phyloP scores from a whole-genome alignment of 1,140 invertebrate species.

The Penaeus japonicus region DNA sequence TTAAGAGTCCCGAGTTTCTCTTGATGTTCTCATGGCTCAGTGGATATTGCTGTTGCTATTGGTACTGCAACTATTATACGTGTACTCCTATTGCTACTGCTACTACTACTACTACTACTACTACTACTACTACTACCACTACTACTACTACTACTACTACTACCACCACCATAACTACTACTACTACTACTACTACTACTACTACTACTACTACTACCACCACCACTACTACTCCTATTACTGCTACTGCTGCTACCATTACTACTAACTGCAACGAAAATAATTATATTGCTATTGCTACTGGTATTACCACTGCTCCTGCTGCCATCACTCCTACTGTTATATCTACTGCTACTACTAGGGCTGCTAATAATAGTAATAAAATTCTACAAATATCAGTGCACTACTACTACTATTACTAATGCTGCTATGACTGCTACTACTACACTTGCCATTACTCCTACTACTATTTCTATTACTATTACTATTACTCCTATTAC shows the following conservation, averaged over 20 bases:
- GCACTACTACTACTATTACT: too few relatives aligned
- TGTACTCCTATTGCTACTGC: not conserved
- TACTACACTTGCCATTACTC: too few relatives aligned
- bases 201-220: conserved; percentile 10
- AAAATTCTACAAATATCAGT: too few relatives aligned
- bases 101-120: too few relatives aligned
- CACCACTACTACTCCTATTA: not conserved
- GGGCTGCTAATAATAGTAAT: not conserved
- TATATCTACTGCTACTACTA: not conserved
- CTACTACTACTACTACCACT: too few relatives aligned
- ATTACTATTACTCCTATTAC: too few relatives aligned
- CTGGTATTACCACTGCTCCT: not conserved
- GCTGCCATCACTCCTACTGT: not conserved
- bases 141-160: not conserved
- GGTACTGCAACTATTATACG: too few relatives aligned
- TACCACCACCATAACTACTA: not conserved
- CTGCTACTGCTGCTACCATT: conserved; percentile 3
- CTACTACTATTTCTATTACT: too few relatives aligned
- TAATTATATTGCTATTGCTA: not conserved
- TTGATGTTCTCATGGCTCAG: too few relatives aligned
- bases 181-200: not conserved
- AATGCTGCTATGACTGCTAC: too few relatives aligned
- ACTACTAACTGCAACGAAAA: not conserved
- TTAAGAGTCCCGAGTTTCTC: too few relatives aligned
- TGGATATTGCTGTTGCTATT: too few relatives aligned